Evolutionary conservation across 2,888 invertebrate genomes (phyloP).

Genomic region (Drosophila prolongata): DNA sequence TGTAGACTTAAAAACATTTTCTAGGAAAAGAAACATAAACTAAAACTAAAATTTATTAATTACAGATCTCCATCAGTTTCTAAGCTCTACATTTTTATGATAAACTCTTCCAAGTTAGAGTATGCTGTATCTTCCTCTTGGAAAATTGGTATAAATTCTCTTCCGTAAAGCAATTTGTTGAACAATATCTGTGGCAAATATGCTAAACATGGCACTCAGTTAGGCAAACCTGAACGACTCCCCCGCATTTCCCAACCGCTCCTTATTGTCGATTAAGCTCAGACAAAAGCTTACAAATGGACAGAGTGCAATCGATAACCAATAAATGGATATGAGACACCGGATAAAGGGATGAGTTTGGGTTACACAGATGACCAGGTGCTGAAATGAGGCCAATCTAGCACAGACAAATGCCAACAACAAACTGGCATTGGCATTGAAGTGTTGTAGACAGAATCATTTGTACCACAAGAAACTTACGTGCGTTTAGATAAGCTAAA

Average conservation of each 20-base stretch:
- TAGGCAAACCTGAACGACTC: slow-evolving; percentile 53
- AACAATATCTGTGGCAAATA: slow-evolving; percentile 49
- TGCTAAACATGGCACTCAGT: slow-evolving; percentile 64
- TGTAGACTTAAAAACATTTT: not conserved
- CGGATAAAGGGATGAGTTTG: not conserved
- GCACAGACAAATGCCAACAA: slow-evolving; percentile 12
- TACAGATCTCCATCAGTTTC: too few species aligned
- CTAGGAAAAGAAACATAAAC: not conserved
- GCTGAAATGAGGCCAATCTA: slow-evolving; percentile 29
- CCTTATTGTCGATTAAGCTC: slow-evolving; percentile 31
- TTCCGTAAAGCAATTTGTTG: slow-evolving; percentile 53
- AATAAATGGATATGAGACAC: not conserved
- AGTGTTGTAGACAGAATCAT: not conserved
- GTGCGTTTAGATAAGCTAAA: not conserved
- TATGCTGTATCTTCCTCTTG: not conserved
- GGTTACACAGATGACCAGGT: slow-evolving; percentile 24
- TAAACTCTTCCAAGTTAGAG: not conserved
- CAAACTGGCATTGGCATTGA: not conserved
- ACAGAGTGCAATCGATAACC: slow-evolving; percentile 31
- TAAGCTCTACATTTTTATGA: not conserved
- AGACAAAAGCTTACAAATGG: slow-evolving; percentile 21
- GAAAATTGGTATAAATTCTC: slow-evolving; percentile 37
- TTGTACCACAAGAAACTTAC: not conserved
- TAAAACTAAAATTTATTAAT: too few species aligned
- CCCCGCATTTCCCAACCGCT: slow-evolving; percentile 18